Evolutionary conservation across 2,888 invertebrate species (phyloP).

Genomic region (Priocnemis perturbator): DNA sequence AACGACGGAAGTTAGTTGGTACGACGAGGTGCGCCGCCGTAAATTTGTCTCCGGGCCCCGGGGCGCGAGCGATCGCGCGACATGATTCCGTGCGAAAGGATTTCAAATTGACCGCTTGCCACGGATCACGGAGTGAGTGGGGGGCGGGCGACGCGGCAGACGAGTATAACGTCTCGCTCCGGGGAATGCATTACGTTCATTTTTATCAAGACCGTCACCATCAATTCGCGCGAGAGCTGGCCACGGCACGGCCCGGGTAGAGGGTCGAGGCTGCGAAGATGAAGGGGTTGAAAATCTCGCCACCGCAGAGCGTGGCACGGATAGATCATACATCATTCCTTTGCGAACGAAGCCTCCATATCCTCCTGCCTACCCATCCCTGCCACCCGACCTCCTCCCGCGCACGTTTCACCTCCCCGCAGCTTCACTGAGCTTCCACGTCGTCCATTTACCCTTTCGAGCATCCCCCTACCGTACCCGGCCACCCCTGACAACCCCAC

Average conservation of each 20-base stretch:
- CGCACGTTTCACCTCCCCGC: slow-evolving; percentile 11
- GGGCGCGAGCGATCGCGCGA: no score
- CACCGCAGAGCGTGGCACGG: slow-evolving; percentile 59
- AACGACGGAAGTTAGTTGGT: no score
- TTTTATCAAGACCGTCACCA: slow-evolving; percentile 58
- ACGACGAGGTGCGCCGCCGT: no score
- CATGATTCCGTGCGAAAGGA: no score
- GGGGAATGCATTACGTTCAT: slow-evolving; percentile 54
- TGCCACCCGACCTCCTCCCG: slow-evolving; percentile 2
- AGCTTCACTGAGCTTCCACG: slow-evolving; percentile 29
- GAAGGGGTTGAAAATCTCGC: slow-evolving; percentile 66
- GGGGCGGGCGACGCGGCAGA: background rate
- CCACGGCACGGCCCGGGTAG: slow-evolving; percentile 39
- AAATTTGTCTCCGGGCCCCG: no score
- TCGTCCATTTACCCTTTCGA: slow-evolving; percentile 58
- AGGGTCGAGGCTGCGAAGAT: slow-evolving; percentile 44
- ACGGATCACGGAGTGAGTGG: no score
- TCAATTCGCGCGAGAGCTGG: slow-evolving; percentile 56
- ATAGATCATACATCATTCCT: slow-evolving; percentile 69
- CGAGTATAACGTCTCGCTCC: no score
- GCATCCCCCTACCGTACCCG: slow-evolving; percentile 37
- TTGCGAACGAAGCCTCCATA: slow-evolving; percentile 58
- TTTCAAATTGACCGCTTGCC: no score
- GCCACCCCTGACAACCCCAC: background rate
- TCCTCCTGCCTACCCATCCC: slow-evolving; percentile 45